These are phyloP conservation scores for Cavia porcellus DNA, from an alignment of 2,113 vertebrate genomes.

Conservation along the genomic window DNA sequence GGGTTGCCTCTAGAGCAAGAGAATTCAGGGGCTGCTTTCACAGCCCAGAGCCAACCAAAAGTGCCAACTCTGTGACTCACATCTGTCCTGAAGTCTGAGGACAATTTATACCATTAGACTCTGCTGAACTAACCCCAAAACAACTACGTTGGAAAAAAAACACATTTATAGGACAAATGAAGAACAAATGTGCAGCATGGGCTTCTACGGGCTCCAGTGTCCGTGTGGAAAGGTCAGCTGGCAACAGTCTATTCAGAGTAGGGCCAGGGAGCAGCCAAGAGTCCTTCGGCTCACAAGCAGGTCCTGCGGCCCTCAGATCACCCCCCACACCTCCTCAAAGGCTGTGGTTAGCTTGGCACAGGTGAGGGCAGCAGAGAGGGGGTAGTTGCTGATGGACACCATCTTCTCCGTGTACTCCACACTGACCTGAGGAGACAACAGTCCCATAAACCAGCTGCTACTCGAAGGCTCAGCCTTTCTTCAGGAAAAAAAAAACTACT, in stretches of 20 bases:
- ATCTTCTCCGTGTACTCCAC: slow-evolving; percentile 96
- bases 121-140: background rate
- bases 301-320: slow-evolving; percentile 88
- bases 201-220: background rate
- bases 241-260: background rate
- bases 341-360: slow-evolving; percentile 97
- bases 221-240: background rate
- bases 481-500: background rate
- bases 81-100: background rate
- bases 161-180: slow-evolving; percentile 71
- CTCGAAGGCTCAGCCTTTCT: background rate
- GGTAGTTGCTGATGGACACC: slow-evolving; percentile 97
- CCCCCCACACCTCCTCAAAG: slow-evolving; percentile 97
- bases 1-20: background rate
- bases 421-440: slow-evolving; percentile 88
- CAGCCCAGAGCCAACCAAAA: background rate
- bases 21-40: background rate
- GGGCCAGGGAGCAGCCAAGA: background rate
- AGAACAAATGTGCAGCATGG: background rate
- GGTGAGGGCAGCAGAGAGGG: slow-evolving; percentile 96
- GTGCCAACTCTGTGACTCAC: background rate
- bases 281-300: background rate
- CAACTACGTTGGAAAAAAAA: slow-evolving; percentile 46
- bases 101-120: background rate
- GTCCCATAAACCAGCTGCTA: background rate